Evolutionary conservation across 2,888 invertebrate species (phyloP), one percentile per base, ranked within the genome.

Genomic region (Zele albiditarsus): DNA sequence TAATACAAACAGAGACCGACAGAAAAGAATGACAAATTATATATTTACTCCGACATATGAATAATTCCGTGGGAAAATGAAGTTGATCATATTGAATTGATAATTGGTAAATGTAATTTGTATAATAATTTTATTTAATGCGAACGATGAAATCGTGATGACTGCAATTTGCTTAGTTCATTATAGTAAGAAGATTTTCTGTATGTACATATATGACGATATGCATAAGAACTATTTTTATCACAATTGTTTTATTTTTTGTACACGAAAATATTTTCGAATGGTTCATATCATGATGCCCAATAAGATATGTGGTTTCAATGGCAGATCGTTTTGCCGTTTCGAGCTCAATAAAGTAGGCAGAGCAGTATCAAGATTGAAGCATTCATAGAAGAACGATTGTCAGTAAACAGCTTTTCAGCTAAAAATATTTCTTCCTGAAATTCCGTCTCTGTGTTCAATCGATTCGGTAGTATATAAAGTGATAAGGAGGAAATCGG

Each of bases 1-100:
- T 25, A 74, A 77, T 75, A 58, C 67, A 46, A 74, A 49, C 58
- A 69, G 72, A 67, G 75, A 76, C 72, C 75, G 74, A 77, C 75
- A 75, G 65, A 73, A 73, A 74, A 58, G 75, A 75, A 42, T 77
- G 49, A 78, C 62, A 77, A 53, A 16, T 57, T 38, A 14, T 73
- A n/a, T 46, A n/a, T 57, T 57, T 58, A 16, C 42, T 65, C 33
- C 42, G 69, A 63, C 25, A 46, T 73, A 46, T 16, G 16, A 28
- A 46, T 31, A 53, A n/a, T 38, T 57, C 12, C 20, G 42, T 66
- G 14, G 20, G 49, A 67, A 58, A 70, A 16, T 23, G 4, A 66
- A 42, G 23, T 46, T 3, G 6, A 12, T 0, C 12, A 20, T 20
- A 25, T 58, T 23, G 0, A 12, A 23, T 65, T 2, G n/a, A 38